Evolutionary conservation across 2,113 vertebrate species (phyloP), one percentile per base, ranked within the genome.

Genomic region (Origma solitaria): DNA sequence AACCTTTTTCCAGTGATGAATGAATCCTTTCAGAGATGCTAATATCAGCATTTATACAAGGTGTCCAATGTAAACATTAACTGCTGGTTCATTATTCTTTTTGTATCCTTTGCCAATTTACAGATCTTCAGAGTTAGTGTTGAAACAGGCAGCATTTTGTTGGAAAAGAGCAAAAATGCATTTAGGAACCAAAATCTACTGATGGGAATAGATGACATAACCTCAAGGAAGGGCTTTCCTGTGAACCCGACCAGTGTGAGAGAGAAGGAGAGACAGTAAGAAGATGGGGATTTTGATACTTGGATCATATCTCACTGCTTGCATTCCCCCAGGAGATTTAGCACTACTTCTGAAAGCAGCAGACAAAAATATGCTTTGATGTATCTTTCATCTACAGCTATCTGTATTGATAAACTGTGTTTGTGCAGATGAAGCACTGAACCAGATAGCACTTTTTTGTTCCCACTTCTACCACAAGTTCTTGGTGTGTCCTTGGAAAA

Each of bases 1-100:
- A 92, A 84, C 58, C 25, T 90, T 92, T 79, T 82, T 68, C 85
- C 84, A 83, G 64, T 78, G 77, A 91, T 87, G 72, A 96, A 96
- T 95, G 78, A 97, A 96, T 91, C 70, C 65, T 92, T 96, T 96
- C 86, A 90, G 80, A 94, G 95, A 91, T 82, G 60, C 60, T 95
- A 79, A 93, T 93, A 86, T 94, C 92, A 54, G 88, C 88, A 85
- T 76, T 82, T 76, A 91, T 3, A 60, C 60, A 68, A 54, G 79
- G 69, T 50, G 68, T 86, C 85, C 93, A 92, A 82, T 37, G 84
- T 58, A 84, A 97, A 96, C 44, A 81, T 25, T 31, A 53, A 73
- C 51, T 86, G 20, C 96, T 49, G 42, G 78, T 72, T 94, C 87
- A 83, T 88, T 86, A 80, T 86, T 82, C 88, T 72, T 90, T 90